Evolutionary conservation across 92 coral and sea anemone genomes (phyloP).

Genomic region (Heteractis magnifica): DNA sequence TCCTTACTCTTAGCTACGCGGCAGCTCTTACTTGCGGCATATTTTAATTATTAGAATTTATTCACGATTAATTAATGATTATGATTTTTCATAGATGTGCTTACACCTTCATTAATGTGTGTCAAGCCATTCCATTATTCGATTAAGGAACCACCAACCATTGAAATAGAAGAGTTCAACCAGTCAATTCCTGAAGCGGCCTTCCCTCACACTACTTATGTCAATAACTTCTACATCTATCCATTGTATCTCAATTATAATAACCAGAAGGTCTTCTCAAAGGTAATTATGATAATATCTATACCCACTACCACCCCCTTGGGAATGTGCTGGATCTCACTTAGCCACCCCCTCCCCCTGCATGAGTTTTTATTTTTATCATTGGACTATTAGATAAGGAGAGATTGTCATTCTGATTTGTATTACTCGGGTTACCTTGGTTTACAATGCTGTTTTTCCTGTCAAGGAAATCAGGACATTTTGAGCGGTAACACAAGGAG

Average conservation of each 20-base stretch:
- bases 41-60: no score
- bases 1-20: no score
- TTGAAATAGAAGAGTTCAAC: slow-evolving; percentile 85
- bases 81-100: slow-evolving; percentile 52
- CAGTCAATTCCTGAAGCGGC: slow-evolving; percentile 90
- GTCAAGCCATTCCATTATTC: slow-evolving; percentile 75
- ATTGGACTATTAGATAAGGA: no score
- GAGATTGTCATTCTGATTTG: no score
- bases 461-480: background rate
- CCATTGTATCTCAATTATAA: slow-evolving; percentile 84
- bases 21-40: no score
- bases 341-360: background rate
- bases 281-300: slow-evolving; percentile 43
- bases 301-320: background rate
- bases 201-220: slow-evolving; percentile 80
- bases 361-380: no score
- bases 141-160: slow-evolving; percentile 51
- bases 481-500: background rate
- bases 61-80: background rate
- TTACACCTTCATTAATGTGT: slow-evolving; percentile 83
- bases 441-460: no score
- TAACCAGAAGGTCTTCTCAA: slow-evolving; percentile 89
- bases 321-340: background rate
- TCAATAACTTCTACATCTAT: slow-evolving; percentile 85
- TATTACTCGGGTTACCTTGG: no score